A percentile compares a stretch with the other conserved stretches of the same genome.
phyloP scores from a whole-genome alignment of 2,113 vertebrate species.

The Lagopus muta region DNA sequence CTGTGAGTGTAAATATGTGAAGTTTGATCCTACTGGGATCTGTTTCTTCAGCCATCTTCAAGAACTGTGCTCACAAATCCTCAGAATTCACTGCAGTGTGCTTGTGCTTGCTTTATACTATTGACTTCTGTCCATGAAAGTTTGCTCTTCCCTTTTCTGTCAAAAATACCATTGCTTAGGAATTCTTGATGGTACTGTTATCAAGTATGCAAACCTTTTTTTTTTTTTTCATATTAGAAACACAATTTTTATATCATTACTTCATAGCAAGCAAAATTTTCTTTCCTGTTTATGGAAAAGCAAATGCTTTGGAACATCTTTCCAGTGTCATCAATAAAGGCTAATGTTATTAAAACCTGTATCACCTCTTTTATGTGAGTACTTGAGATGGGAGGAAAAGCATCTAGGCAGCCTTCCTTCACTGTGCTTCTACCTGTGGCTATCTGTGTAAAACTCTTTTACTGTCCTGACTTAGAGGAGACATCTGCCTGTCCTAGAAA shows the following conservation, averaged over 20 bases:
- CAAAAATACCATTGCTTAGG: conserved; percentile 35
- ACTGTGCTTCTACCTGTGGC: not conserved
- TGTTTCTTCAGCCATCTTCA: conserved; percentile 12
- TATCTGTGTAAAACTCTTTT: not conserved
- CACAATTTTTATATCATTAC: conserved; percentile 13
- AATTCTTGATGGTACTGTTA: conserved; percentile 47
- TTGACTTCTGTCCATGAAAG: conserved; percentile 8
- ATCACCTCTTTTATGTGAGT: not conserved
- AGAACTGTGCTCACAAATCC: conserved; percentile 6
- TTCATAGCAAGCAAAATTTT: not conserved
- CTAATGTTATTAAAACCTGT: conserved; percentile 4
- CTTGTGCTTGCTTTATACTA: not conserved
- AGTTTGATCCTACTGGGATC: conserved; percentile 60
- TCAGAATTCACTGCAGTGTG: not conserved
- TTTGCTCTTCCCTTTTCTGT: conserved; percentile 27
- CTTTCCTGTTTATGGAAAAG: conserved; percentile 19
- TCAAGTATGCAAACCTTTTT: not conserved
- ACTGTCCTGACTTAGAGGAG: not conserved
- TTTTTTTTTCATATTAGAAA: conserved; percentile 6
- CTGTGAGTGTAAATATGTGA: conserved; percentile 37
- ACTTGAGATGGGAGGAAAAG: not conserved
- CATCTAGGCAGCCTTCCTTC: not conserved
- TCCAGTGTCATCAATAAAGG: conserved; percentile 54
- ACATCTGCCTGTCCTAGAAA: not conserved
- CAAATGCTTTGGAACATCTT: conserved; percentile 40